Evolutionary conservation across 2,888 invertebrate genomes (phyloP).

Genomic region (Monochamus alternatus): DNA sequence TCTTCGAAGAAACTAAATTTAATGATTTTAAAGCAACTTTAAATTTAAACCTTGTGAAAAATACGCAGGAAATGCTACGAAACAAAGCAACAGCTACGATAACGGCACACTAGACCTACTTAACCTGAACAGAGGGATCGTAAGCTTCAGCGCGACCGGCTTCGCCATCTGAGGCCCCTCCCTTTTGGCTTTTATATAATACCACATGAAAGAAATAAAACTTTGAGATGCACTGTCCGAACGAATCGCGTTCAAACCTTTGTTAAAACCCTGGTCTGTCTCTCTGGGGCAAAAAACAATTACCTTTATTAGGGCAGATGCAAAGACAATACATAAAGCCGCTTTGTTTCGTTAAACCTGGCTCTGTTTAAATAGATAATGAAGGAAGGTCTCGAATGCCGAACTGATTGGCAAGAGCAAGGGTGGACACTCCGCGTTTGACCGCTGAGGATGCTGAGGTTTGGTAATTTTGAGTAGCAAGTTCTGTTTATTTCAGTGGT

Average conservation of each 20-base stretch:
- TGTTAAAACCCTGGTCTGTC: background rate
- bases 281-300: constrained; percentile 8
- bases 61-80: background rate
- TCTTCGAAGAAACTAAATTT: too few species aligned
- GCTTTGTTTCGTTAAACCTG: constrained; percentile 19
- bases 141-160: background rate
- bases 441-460: background rate
- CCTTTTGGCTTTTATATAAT: background rate
- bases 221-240: background rate
- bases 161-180: background rate
- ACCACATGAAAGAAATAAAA: background rate
- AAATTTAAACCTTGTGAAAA: too few species aligned
- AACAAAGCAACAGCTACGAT: background rate
- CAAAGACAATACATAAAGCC: constrained; percentile 18
- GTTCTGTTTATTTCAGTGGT: too few species aligned
- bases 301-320: constrained; percentile 7
- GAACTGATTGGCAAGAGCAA: background rate
- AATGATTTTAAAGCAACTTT: too few species aligned
- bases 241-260: constrained; percentile 3
- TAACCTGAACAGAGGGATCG: background rate
- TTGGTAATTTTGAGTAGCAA: too few species aligned
- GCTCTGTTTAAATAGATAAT: constrained; percentile 30
- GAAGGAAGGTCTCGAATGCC: background rate
- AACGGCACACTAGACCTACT: background rate
- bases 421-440: background rate